phyloP scores from a whole-genome alignment of 2,888 invertebrate genomes.

The Lamellibrachia columna region DNA sequence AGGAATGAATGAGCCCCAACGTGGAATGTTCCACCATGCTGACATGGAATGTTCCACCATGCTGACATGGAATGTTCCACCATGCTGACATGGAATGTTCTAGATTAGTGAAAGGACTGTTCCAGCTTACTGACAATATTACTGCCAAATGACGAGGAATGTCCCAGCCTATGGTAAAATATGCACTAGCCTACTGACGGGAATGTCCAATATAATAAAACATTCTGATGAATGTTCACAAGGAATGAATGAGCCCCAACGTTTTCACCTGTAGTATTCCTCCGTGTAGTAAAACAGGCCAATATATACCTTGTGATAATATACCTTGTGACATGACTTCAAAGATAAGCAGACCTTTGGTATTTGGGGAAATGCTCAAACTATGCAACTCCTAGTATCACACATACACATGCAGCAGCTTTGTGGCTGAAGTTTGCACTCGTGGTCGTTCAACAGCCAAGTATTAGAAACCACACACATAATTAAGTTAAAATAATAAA shows the following conservation, averaged over 20 bases:
- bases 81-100: not conserved
- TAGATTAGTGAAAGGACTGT: not conserved
- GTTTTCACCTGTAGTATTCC: not conserved
- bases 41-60: not conserved
- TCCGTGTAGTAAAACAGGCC: not conserved
- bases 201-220: too few relatives aligned
- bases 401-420: not conserved
- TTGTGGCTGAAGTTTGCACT: not conserved
- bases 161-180: too few relatives aligned
- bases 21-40: not conserved
- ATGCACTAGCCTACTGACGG: too few relatives aligned
- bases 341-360: conserved; percentile 12
- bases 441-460: not conserved
- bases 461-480: not conserved
- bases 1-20: not conserved
- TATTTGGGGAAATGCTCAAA: not conserved
- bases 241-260: too few relatives aligned
- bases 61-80: too few relatives aligned
- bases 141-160: too few relatives aligned
- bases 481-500: conserved; percentile 3
- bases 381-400: not conserved
- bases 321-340: not conserved
- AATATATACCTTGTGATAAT: not conserved
- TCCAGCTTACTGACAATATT: too few relatives aligned
- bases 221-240: too few relatives aligned